phyloP scores from a whole-genome alignment of 2,113 vertebrate genomes.

The Microtus pennsylvanicus region DNA sequence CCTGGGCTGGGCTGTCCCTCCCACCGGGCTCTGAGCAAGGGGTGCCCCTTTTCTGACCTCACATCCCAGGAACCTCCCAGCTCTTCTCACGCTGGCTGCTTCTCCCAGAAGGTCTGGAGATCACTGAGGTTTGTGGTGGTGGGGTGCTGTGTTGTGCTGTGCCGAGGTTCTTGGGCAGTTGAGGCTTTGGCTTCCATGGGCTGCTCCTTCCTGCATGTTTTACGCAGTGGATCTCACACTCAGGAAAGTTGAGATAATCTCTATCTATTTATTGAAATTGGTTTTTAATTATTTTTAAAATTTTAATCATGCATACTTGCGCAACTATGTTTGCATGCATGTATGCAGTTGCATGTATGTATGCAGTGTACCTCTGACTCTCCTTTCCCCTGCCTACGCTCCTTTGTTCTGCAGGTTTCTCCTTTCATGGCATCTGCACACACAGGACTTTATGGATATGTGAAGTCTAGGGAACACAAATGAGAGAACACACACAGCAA shows the following conservation, averaged over 20 bases:
- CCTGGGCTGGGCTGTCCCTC: not conserved
- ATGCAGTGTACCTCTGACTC: too few species aligned
- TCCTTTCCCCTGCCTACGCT: accelerated
- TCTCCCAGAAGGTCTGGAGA: too few species aligned
- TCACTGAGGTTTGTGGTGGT: not conserved
- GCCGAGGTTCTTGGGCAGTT: accelerated
- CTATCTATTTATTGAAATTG: not conserved
- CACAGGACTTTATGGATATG: too few species aligned
- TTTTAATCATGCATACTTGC: not conserved
- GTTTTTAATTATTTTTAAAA: not conserved
- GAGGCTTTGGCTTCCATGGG: accelerated
- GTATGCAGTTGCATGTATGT: not conserved
- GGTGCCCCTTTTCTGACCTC: too few species aligned
- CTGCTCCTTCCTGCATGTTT: accelerated
- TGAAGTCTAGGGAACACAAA: not conserved
- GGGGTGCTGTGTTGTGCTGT: not conserved
- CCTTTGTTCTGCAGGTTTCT: not conserved
- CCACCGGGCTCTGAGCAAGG: accelerated
- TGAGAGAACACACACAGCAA: not conserved
- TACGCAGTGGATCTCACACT: accelerated
- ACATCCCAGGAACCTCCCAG: not conserved
- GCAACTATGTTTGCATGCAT: too few species aligned
- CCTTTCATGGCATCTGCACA: not conserved
- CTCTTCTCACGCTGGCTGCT: not conserved
- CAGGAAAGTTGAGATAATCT: too few species aligned